Percentiles rank a stretch among this genome's conserved stretches.
phyloP scores from a whole-genome alignment of 2,797 vertebrate species.

The Micropoecilia bifurca region DNA sequence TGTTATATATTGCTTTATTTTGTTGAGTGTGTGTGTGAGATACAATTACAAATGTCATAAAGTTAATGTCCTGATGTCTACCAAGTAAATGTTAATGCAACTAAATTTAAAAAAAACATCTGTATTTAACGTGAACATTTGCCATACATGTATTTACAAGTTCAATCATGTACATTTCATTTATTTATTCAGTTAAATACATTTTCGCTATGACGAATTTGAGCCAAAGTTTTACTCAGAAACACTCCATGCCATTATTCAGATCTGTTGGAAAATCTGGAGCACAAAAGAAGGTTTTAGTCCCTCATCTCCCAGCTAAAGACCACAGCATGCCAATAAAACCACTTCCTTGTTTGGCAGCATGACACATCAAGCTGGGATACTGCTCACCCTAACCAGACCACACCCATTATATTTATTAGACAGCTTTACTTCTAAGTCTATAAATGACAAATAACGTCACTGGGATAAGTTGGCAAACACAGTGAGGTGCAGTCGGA shows the following conservation, averaged over 20 bases:
- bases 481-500: constrained; percentile 7
- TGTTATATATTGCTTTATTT: not conserved
- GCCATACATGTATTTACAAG: not conserved
- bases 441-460: constrained; percentile 29
- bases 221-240: not conserved
- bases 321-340: constrained; percentile 1
- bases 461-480: constrained; percentile 39
- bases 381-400: constrained; percentile 20
- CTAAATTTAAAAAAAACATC: not conserved
- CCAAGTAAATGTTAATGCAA: not conserved
- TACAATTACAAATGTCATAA: not conserved
- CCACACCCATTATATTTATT: constrained; percentile 25
- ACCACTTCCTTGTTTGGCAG: constrained; percentile 12
- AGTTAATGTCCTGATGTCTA: not conserved
- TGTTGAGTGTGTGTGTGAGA: not conserved
- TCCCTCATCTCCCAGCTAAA: not conserved
- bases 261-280: not conserved
- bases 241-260: not conserved
- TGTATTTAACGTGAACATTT: not conserved
- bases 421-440: constrained; percentile 6
- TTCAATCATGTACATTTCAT: not conserved
- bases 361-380: not conserved
- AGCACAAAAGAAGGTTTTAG: not conserved
- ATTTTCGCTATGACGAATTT: not conserved
- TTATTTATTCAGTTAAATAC: not conserved